Evolutionary conservation across 2,888 invertebrate genomes (phyloP), one percentile per base, ranked within the genome.

Genomic region (Parthenolecanium corni): DNA sequence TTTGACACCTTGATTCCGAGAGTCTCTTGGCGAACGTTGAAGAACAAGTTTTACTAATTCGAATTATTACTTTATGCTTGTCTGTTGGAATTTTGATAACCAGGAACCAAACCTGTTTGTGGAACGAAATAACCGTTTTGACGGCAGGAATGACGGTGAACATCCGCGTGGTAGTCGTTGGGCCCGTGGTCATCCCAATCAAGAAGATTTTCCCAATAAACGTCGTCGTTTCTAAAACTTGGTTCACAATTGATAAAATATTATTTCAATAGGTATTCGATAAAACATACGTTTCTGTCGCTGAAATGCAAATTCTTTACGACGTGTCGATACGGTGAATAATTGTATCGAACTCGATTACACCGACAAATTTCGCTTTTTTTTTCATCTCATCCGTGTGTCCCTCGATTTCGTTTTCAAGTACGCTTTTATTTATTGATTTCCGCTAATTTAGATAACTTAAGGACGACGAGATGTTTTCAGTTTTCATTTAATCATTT

Each of bases 201-300:
- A 51, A 18, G 62, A 62, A 62, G 62, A 62, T 40, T 62, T 51
- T 52, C 52, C 49, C 14, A 62, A 62, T 62, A 62, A 62, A 52
- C 62, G 62, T 25, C 62, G 62, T 40, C 51, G 62, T 40, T 62
- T 51, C 42, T 62, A 51, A 24, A 42, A 18, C 14, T 6, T 31
- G 31, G 9, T 4, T 31, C 9, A 31, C 31, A 31, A 9, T 46
- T 16, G 46, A n/a, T 5, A 46, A 31, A 31, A 31, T 31, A 31
- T n/a, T n/a, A n/a, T n/a, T n/a, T n/a, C n/a, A n/a, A n/a, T n/a
- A n/a, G n/a, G n/a, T n/a, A n/a, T n/a, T n/a, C n/a, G n/a, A n/a
- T n/a, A n/a, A n/a, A n/a, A n/a, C n/a, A n/a, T n/a, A n/a, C n/a
- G n/a, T n/a, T n/a, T n/a, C n/a, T n/a, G n/a, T n/a, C n/a, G n/a